Evolutionary conservation across 64 coral and sea anemone genomes (phyloP), one percentile per base, ranked within the genome.

Genomic region (Porites australiensis): DNA sequence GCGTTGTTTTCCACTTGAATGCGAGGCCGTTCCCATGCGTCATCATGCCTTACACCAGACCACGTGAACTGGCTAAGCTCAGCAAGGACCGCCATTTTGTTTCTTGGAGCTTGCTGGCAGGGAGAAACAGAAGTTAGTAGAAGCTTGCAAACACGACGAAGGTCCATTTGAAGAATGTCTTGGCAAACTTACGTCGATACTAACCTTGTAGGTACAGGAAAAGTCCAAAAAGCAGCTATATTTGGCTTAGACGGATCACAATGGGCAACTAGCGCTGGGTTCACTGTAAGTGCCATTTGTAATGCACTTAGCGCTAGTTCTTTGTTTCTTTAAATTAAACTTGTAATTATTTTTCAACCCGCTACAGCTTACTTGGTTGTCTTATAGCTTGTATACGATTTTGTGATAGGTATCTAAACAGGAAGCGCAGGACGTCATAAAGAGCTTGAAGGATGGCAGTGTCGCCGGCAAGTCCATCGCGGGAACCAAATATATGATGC

Each of bases 401-500:
- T 53, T 21, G n/a, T 65, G 22, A 45, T 77, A 97, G 95, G 95
- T 97, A 49, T 62, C 82, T 3, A 55, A 48, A 46, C 54, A 54
- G 82, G 95, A 97, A 94, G 95, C 95, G 4, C 27, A 67, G 13
- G 95, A 97, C 4, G n/a, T 97, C n/a, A 89, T 94, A 71, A 94
- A 94, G 66, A 97, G 95, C 81, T 82, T 97, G 14, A 97, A 97
- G 87, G 95, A 97, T 91, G 95, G 95, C 16, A 94, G 77, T 27
- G 92, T 88, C 19, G 27, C 91, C n/a, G 76, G 67, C 15, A 97
- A 97, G 83, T 73, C 15, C 27, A 21, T 97, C 50, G 92, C 64
- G 6, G 95, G 95, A 77, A 66, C 85, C 8, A 97, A 90, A 75
- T 97, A 97, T 72, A 97, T 97, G 95, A 97, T 97, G 95, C 83